These are phyloP conservation scores for Apeira syringaria DNA, from an alignment of 2,888 invertebrate species.

Conservation along the genomic window DNA sequence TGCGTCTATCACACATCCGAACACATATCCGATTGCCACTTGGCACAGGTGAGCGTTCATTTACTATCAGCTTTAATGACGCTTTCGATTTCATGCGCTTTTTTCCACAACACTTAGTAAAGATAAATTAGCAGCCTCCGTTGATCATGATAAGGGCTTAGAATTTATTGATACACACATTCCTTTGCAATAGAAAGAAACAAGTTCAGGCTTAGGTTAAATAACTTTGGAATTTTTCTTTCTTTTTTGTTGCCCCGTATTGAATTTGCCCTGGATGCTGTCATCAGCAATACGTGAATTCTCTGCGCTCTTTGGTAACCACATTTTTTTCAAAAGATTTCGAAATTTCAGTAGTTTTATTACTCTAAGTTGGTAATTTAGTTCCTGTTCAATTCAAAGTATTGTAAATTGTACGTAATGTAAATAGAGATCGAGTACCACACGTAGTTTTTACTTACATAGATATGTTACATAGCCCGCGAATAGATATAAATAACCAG, in stretches of 20 bases:
- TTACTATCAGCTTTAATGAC: conserved; percentile 30
- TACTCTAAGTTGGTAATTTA: too few relatives aligned
- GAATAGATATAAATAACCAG: conserved; percentile 81
- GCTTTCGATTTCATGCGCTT: conserved; percentile 42
- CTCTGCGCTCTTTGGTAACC: too few relatives aligned
- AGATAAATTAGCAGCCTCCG: conserved; percentile 34
- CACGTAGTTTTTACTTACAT: conserved; percentile 33
- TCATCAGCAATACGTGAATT: too few relatives aligned
- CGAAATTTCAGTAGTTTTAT: too few relatives aligned
- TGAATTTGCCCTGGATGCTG: too few relatives aligned
- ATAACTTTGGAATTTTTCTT: too few relatives aligned
- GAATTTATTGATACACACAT: conserved; percentile 12
- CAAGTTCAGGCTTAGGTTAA: background rate
- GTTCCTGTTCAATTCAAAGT: too few relatives aligned
- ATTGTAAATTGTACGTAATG: too few relatives aligned
- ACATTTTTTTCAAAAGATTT: too few relatives aligned
- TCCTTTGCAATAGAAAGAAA: background rate
- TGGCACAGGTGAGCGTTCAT: conserved; percentile 35
- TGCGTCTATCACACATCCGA: conserved; percentile 1
- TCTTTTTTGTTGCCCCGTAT: too few relatives aligned
- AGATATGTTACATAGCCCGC: conserved; percentile 67
- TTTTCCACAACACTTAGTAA: conserved; percentile 33
- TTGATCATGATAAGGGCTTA: conserved; percentile 11
- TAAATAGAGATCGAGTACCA: conserved; percentile 14
- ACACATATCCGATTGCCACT: conserved; percentile 35